Evolutionary conservation across 1,140 invertebrate genomes (phyloP).

Genomic region (Drosophila virilis): DNA sequence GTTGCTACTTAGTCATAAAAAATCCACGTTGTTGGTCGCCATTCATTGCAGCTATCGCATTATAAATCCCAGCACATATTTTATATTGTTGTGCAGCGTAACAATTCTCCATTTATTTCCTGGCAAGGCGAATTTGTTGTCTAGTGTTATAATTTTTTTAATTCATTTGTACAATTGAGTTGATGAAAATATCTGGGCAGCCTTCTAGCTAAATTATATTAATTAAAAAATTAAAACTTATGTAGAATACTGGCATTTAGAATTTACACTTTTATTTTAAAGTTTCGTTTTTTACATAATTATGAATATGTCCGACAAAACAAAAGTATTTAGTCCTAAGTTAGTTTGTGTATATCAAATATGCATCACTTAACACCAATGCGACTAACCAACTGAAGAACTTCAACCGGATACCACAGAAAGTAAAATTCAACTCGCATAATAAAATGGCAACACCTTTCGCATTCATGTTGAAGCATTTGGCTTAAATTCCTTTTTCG

Average conservation of each 20-base stretch:
- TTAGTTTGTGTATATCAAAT: not conserved
- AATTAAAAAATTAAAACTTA: too few relatives aligned
- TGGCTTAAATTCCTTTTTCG: slow-evolving; percentile 39
- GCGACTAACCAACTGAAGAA: not conserved
- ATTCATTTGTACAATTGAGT: slow-evolving; percentile 23
- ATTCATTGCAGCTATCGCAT: slow-evolving; percentile 33
- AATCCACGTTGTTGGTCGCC: slow-evolving; percentile 3
- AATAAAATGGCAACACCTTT: slow-evolving; percentile 52
- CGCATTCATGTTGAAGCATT: slow-evolving; percentile 49
- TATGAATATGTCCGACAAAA: not conserved
- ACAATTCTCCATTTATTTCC: slow-evolving; percentile 25
- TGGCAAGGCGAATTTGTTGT: slow-evolving; percentile 7
- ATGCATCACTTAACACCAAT: not conserved
- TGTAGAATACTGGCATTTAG: too few relatives aligned
- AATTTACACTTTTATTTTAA: too few relatives aligned
- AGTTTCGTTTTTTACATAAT: too few relatives aligned
- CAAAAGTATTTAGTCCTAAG: not conserved
- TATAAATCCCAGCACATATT: slow-evolving; percentile 10
- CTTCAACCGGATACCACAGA: not conserved
- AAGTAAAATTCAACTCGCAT: slow-evolving; percentile 9
- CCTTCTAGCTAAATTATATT: not conserved
- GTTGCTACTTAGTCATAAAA: slow-evolving; percentile 31
- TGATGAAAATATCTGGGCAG: not conserved
- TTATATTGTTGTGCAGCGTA: slow-evolving; percentile 27
- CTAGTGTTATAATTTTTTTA: slow-evolving; percentile 17